Percentiles rank a stretch among this genome's conserved stretches.
Evolutionary conservation across 1,140 invertebrate species (phyloP).

Genomic region (Apis cerana): DNA sequence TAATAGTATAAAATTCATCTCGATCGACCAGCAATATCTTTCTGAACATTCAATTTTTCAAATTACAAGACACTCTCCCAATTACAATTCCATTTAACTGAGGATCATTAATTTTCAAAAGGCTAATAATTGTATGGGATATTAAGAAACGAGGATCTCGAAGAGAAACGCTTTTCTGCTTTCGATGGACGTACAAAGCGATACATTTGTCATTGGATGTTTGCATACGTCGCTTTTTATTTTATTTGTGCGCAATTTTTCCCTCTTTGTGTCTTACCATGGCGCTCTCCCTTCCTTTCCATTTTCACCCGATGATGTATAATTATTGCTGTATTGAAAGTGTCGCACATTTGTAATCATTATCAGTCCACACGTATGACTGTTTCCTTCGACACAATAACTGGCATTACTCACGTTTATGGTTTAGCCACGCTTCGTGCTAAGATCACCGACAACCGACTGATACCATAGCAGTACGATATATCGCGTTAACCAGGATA

Average conservation of each 20-base stretch:
- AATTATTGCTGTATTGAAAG: slow-evolving; percentile 39
- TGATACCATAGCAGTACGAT: slow-evolving; percentile 42
- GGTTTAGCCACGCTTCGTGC: slow-evolving; percentile 45
- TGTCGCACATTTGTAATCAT: slow-evolving; percentile 43
- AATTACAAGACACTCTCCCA: not conserved
- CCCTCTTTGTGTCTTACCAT: not conserved
- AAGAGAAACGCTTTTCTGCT: slow-evolving; percentile 9
- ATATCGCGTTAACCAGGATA: slow-evolving; percentile 61
- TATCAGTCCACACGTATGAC: slow-evolving; percentile 44
- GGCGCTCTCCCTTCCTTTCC: not conserved
- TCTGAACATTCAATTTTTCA: not conserved
- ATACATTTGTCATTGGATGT: slow-evolving; percentile 1
- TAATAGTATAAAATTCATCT: not conserved
- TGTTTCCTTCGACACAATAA: slow-evolving; percentile 52
- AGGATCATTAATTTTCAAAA: slow-evolving; percentile 7
- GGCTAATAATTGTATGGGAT: slow-evolving; percentile 1
- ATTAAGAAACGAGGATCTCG: not conserved
- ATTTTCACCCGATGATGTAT: not conserved
- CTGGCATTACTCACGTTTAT: slow-evolving; percentile 59
- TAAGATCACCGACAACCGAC: slow-evolving; percentile 38
- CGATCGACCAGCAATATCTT: no score
- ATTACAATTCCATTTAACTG: not conserved
- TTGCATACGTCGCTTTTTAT: not conserved
- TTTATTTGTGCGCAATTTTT: slow-evolving; percentile 14
- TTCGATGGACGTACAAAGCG: not conserved